A percentile compares a stretch with the other conserved stretches of the same genome.
These are phyloP conservation scores for Arctia plantaginis DNA, from an alignment of 2,888 invertebrate species.

Conservation along the genomic window DNA sequence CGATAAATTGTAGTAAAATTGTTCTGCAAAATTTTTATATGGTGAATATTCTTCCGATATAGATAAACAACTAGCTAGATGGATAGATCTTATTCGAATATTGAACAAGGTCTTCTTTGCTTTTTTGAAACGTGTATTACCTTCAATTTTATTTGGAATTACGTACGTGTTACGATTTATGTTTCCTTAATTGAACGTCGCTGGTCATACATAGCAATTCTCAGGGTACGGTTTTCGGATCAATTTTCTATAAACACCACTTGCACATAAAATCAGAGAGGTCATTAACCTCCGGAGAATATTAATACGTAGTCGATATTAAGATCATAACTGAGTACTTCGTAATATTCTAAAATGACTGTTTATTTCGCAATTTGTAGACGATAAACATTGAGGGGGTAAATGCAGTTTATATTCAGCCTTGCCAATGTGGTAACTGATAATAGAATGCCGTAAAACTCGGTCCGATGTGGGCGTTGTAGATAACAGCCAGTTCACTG, in stretches of 20 bases:
- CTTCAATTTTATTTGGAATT: too few species aligned
- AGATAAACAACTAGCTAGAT: too few species aligned
- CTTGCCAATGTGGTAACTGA: constrained; percentile 73
- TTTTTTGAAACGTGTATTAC: too few species aligned
- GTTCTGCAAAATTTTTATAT: background rate
- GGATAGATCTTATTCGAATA: too few species aligned
- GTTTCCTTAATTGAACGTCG: background rate
- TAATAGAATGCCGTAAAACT: constrained; percentile 77
- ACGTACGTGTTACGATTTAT: background rate
- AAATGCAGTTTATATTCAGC: constrained; percentile 77
- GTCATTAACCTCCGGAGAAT: background rate
- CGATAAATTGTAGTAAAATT: background rate
- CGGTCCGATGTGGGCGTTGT: constrained; percentile 73
- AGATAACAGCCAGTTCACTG: constrained; percentile 71
- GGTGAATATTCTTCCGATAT: too few species aligned
- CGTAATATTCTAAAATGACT: constrained; percentile 39
- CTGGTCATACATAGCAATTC: background rate
- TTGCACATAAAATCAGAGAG: background rate
- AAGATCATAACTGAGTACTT: constrained; percentile 4
- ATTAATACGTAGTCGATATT: background rate
- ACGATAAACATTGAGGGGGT: constrained; percentile 61
- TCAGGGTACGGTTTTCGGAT: background rate
- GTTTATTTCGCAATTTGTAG: constrained; percentile 58
- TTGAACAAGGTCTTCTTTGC: too few species aligned
- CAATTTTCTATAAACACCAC: background rate